These are phyloP conservation scores for Ormyrus nitidulus DNA, from an alignment of 2,888 invertebrate genomes.

Conservation along the genomic window DNA sequence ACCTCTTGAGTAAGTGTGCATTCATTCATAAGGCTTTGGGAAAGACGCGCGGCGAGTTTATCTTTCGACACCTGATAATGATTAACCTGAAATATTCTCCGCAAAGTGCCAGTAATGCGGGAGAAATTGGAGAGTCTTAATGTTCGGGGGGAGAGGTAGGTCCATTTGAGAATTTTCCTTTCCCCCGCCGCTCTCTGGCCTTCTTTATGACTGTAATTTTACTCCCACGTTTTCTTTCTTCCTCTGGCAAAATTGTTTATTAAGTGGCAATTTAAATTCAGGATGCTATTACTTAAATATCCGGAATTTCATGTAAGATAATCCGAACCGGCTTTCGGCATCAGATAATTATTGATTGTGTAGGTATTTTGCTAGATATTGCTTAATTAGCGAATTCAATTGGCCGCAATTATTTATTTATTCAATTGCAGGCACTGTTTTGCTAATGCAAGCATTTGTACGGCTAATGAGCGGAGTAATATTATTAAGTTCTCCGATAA, in stretches of 20 bases:
- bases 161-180: slow-evolving; percentile 25
- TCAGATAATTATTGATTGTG: too few species aligned
- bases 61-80: slow-evolving; percentile 53
- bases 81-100: slow-evolving; percentile 47
- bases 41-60: slow-evolving; percentile 29
- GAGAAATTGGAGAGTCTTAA: slow-evolving; percentile 49
- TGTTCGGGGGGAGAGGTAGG: slow-evolving; percentile 3
- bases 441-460: not conserved
- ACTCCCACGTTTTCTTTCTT: slow-evolving; percentile 38
- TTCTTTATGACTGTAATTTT: slow-evolving; percentile 41
- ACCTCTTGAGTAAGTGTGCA: not conserved
- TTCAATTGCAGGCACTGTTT: too few species aligned
- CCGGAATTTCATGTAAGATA: not conserved
- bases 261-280: not conserved
- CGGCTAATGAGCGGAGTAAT: slow-evolving; percentile 41
- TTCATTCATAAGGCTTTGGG: slow-evolving; percentile 47
- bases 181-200: not conserved
- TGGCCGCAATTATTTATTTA: too few species aligned
- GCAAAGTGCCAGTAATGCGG: slow-evolving; percentile 32
- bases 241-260: slow-evolving; percentile 25
- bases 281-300: not conserved
- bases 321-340: too few species aligned
- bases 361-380: too few species aligned
- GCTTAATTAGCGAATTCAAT: too few species aligned
- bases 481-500: slow-evolving; percentile 40